A percentile compares a stretch with the other conserved stretches of the same genome.
phyloP scores from a whole-genome alignment of 2,888 invertebrate genomes.

The Mesorhabditis spiculigera region DNA sequence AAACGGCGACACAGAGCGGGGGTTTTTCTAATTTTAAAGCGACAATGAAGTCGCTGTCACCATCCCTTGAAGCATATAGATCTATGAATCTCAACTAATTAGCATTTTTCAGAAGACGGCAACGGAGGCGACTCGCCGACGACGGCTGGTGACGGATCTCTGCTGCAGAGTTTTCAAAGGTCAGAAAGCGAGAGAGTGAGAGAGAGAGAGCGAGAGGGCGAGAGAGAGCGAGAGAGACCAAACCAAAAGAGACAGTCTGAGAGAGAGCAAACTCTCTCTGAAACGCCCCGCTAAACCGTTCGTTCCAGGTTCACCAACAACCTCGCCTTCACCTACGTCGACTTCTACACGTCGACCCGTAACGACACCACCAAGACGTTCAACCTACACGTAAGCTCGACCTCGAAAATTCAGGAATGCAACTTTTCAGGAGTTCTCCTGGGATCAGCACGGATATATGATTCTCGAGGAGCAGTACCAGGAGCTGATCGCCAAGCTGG shows the following conservation, averaged over 20 bases:
- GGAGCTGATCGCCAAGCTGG: constrained; percentile 76
- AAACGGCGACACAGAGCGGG: neutral
- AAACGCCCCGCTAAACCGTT: too few relatives aligned
- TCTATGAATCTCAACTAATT: neutral
- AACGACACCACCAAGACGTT: constrained; percentile 64
- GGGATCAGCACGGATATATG: constrained; percentile 81
- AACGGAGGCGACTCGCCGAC: constrained; percentile 6
- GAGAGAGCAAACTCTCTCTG: too few relatives aligned
- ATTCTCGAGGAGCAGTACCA: constrained; percentile 77
- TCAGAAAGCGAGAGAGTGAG: neutral
- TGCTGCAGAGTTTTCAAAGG: neutral
- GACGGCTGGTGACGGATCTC: neutral
- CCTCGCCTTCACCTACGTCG: constrained; percentile 74
- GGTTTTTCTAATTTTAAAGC: neutral
- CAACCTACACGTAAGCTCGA: constrained; percentile 61
- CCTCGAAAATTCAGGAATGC: neutral
- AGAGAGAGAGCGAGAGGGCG: too few relatives aligned
- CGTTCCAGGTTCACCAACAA: constrained; percentile 61
- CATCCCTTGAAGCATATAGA: neutral
- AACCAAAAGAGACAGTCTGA: too few relatives aligned
- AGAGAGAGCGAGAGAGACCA: too few relatives aligned
- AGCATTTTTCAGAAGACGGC: neutral
- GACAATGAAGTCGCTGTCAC: neutral
- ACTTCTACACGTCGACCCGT: constrained; percentile 74
- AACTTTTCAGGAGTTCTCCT: constrained; percentile 74